Conservation (phyloP, 2,888 invertebrate species). For the Lamellibrachia satsuma region DNA sequence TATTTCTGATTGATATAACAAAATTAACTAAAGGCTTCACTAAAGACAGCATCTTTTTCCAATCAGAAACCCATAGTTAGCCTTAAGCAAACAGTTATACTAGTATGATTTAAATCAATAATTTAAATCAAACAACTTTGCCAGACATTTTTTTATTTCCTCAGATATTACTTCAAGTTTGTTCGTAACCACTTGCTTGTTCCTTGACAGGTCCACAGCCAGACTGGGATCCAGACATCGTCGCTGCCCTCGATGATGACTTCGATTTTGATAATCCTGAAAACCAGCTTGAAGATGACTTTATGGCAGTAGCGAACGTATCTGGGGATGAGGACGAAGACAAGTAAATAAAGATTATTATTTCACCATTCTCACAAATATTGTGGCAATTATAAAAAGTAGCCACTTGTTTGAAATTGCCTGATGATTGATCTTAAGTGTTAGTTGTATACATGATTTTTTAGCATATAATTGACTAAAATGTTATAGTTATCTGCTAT, state of each 20-base stretch:
- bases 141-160: neutral
- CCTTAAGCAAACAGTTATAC: too few relatives aligned
- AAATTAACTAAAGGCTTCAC: too few relatives aligned
- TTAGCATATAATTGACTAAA: neutral
- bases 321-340: neutral
- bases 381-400: neutral
- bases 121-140: too few relatives aligned
- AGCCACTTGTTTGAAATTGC: neutral
- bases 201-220: slow-evolving; percentile 60
- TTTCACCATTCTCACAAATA: neutral
- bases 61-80: too few relatives aligned
- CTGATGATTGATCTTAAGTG: neutral
- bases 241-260: slow-evolving; percentile 92
- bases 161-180: neutral
- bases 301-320: slow-evolving; percentile 78
- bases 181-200: too few relatives aligned
- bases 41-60: too few relatives aligned
- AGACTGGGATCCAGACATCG: slow-evolving; percentile 88
- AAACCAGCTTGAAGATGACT: slow-evolving; percentile 90
- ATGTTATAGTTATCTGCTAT: neutral
- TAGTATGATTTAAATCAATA: too few relatives aligned
- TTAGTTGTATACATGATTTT: neutral
- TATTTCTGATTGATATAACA: too few relatives aligned
- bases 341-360: neutral
- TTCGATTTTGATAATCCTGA: slow-evolving; percentile 85